phyloP scores from a whole-genome alignment of 2,888 invertebrate genomes.

The Philereme vetulata region DNA sequence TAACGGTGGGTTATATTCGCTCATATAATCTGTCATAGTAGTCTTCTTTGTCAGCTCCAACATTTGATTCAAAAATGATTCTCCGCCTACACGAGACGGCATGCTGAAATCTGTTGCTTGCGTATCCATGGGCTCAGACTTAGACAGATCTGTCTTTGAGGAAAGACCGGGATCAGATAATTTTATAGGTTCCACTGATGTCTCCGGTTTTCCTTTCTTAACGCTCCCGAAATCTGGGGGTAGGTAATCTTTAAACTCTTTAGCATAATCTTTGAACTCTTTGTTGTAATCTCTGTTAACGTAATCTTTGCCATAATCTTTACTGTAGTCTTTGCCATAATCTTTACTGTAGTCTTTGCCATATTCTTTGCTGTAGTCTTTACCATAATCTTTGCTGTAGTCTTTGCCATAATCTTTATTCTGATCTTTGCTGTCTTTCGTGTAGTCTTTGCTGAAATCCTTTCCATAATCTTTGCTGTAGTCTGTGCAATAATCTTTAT shows the following conservation, averaged over 20 bases:
- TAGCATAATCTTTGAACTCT: slow-evolving; percentile 36
- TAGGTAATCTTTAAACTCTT: slow-evolving; percentile 72
- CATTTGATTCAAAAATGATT: slow-evolving; percentile 81
- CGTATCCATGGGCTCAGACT: slow-evolving; percentile 61
- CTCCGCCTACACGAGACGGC: slow-evolving; percentile 72
- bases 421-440: slow-evolving; percentile 19
- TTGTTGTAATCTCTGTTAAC: slow-evolving; percentile 35
- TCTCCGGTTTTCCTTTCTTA: slow-evolving; percentile 78
- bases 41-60: slow-evolving; percentile 80
- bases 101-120: slow-evolving; percentile 77
- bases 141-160: slow-evolving; percentile 79
- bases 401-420: slow-evolving; percentile 30
- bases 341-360: slow-evolving; percentile 33
- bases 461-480: slow-evolving; percentile 32
- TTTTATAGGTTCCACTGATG: slow-evolving; percentile 67
- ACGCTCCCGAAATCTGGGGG: slow-evolving; percentile 83
- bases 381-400: slow-evolving; percentile 30
- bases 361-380: slow-evolving; percentile 37
- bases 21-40: slow-evolving; percentile 77
- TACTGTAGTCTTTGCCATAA: slow-evolving; percentile 35
- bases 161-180: slow-evolving; percentile 69
- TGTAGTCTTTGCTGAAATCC: slow-evolving; percentile 36
- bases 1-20: slow-evolving; percentile 80
- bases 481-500: slow-evolving; percentile 34
- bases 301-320: slow-evolving; percentile 32